These are phyloP conservation scores for Oeneis ivallda DNA, from an alignment of 2,888 invertebrate species.

Conservation along the genomic window DNA sequence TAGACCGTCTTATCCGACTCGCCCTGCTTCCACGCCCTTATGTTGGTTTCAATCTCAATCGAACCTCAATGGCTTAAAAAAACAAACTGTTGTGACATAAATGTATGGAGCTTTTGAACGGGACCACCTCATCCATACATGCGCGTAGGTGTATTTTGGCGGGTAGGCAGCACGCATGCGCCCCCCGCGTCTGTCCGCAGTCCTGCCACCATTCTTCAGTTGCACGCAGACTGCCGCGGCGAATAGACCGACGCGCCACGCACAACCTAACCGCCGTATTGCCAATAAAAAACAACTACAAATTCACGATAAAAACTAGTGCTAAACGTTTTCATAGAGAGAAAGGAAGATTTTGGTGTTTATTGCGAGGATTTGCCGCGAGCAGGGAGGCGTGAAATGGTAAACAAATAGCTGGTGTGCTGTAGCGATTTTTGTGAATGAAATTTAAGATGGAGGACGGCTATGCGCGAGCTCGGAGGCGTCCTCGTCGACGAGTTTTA, in stretches of 20 bases:
- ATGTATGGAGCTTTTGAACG: conserved; percentile 68
- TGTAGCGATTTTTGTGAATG: conserved; percentile 80
- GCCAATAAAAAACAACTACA: conserved; percentile 62
- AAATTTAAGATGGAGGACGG: conserved; percentile 79
- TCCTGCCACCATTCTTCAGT: conserved; percentile 79
- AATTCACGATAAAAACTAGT: conserved; percentile 50
- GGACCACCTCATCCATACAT: conserved; percentile 66
- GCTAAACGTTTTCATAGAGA: conserved; percentile 41
- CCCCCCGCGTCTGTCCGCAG: conserved; percentile 71
- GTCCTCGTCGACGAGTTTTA: conserved; percentile 53
- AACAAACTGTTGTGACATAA: conserved; percentile 44
- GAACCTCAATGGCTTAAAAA: conserved; percentile 34
- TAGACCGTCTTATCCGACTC: conserved; percentile 1
- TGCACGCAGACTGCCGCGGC: conserved; percentile 61
- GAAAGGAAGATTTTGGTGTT: conserved; percentile 40
- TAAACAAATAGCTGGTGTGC: conserved; percentile 71
- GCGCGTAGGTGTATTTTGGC: conserved; percentile 80
- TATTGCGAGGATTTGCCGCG: conserved; percentile 45
- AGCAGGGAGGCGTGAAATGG: conserved; percentile 63
- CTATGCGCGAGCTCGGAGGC: conserved; percentile 61
- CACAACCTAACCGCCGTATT: conserved; percentile 55
- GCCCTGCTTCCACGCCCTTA: conserved; percentile 11
- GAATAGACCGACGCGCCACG: conserved; percentile 49
- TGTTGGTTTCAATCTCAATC: conserved; percentile 8
- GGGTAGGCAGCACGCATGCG: conserved; percentile 72